Percentiles rank a stretch among this genome's conserved stretches.
These are phyloP conservation scores for Oxyruncus cristatus DNA, from an alignment of 2,113 vertebrate species.

Conservation along the genomic window DNA sequence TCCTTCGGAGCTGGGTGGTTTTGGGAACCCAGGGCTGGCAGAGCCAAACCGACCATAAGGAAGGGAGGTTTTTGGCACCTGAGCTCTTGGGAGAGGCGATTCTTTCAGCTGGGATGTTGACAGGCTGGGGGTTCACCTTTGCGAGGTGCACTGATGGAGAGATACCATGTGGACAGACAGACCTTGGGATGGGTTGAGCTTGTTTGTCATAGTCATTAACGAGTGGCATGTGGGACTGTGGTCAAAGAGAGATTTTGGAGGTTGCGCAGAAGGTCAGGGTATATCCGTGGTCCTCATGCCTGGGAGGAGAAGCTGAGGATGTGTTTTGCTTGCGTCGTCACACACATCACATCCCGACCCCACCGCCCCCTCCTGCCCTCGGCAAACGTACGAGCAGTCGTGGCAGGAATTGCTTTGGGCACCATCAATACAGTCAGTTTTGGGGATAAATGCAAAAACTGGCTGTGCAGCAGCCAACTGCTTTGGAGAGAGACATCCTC, in stretches of 20 bases:
- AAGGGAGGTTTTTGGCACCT: fast-evolving
- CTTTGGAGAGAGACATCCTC: neutral
- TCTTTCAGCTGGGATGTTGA: neutral
- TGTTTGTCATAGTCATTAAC: fast-evolving
- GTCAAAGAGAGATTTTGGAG: neutral
- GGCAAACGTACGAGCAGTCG: neutral
- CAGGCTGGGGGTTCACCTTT: neutral
- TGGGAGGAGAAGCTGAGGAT: neutral
- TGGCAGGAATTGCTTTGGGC: neutral
- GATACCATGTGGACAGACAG: fast-evolving
- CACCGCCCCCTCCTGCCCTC: fast-evolving
- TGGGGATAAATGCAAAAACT: neutral
- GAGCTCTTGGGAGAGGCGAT: neutral
- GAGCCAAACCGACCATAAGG: fast-evolving
- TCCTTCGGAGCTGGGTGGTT: neutral
- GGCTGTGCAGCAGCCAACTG: neutral
- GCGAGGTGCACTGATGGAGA: fast-evolving
- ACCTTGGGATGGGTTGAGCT: fast-evolving
- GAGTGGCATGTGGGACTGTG: fast-evolving
- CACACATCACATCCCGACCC: neutral
- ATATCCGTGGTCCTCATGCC: fast-evolving
- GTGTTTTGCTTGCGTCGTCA: fast-evolving
- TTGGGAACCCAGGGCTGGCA: neutral
- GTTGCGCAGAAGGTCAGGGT: fast-evolving
- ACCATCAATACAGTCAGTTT: fast-evolving